phyloP scores from a whole-genome alignment of 2,113 vertebrate genomes.

The Oreocharis arfaki region DNA sequence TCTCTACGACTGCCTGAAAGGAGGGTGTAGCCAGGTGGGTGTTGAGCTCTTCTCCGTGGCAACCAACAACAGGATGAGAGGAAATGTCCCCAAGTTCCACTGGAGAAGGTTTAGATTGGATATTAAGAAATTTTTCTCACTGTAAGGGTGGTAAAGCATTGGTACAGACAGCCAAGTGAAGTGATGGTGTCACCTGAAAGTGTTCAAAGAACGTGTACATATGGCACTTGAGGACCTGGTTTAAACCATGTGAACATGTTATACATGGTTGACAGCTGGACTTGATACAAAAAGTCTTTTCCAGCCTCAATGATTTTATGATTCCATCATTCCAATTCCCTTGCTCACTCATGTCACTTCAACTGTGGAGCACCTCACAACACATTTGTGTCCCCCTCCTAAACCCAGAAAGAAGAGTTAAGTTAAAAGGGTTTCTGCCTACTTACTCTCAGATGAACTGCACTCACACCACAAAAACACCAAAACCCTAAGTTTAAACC shows the following conservation, averaged over 20 bases:
- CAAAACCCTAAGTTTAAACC: background rate
- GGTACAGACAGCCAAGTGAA: background rate
- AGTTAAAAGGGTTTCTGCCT: background rate
- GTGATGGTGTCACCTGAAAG: background rate
- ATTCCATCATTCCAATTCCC: background rate
- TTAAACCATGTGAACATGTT: background rate
- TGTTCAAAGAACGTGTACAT: background rate
- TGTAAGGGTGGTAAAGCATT: background rate
- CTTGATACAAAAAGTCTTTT: background rate
- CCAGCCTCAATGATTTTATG: background rate
- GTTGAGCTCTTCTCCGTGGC: background rate
- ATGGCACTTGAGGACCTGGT: background rate
- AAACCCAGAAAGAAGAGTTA: background rate
- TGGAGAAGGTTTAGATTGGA: background rate
- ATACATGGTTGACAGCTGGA: fast-evolving
- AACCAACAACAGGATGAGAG: fast-evolving
- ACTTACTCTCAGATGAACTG: background rate
- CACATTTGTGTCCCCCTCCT: background rate
- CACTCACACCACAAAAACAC: background rate
- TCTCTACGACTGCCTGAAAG: background rate
- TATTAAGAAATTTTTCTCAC: background rate
- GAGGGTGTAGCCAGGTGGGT: background rate
- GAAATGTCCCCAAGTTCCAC: background rate
- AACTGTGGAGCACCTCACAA: background rate
- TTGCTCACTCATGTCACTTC: fast-evolving